Base-by-base conservation (phyloP, 2,797 vertebrate species). In the Platalea minor region DNA sequence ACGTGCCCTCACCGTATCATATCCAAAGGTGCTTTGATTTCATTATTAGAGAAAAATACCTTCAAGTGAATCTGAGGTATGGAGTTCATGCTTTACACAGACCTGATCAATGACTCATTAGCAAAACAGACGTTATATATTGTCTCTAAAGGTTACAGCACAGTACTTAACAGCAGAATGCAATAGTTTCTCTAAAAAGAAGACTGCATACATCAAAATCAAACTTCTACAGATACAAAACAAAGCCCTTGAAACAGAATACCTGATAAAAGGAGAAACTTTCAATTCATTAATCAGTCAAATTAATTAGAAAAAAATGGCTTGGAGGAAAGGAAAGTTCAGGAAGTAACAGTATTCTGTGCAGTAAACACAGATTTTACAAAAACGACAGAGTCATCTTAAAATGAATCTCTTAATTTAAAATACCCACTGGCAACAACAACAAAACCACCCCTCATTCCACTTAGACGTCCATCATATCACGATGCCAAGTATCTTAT, bases 231-330 rank as follows among this genome's bases (percentile, higher is more conserved):
- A 24, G 74, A 45, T 79, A 91, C 33, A 63, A 67, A 41, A 39
- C 56, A 21, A 88, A 97, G 93, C 91, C 96, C 93, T 87, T 88
- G 45, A 50, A 67, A 79, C 73, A 39, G 79, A 92, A 77, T 43
- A 81, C 91, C 91, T 91, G 92, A 73, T 73, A 50, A 60, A 85
- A 92, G 76, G 73, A 95, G 91, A 74, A 50, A n/a, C 37, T 46
- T 60, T 11, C 76, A 21, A 72, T 67, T 75, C 53, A 10, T 69
- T 77, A 24, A 26, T 61, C 80, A 41, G 61, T 83, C 64, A 59
- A 91, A 92, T 68, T 21, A 75, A 94, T 81, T 37, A 78, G 88
- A 35, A 81, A 84, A 83, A 68, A 75, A 95, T 24, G 68, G 92
- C 89, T 82, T 37, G 89, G 56, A 64, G 56, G 73, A 83, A 70